phyloP scores from a whole-genome alignment of 2,113 vertebrate species.

The Amphiprion percula region DNA sequence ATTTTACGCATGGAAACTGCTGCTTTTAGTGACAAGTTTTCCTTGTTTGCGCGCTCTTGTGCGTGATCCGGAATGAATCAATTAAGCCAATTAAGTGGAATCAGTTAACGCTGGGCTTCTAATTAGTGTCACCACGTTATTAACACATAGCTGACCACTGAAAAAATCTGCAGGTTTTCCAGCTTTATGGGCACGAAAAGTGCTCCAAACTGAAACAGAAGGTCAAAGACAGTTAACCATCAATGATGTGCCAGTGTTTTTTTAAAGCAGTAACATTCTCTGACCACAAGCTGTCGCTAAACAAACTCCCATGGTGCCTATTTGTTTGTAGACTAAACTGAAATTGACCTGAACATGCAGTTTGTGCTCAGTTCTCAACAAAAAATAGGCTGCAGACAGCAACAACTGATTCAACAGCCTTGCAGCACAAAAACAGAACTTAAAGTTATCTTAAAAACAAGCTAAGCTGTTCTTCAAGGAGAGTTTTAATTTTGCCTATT shows the following conservation, averaged over 20 bases:
- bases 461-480: background rate
- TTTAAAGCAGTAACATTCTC: conserved; percentile 20
- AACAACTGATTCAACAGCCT: conserved; percentile 6
- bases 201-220: background rate
- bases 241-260: background rate
- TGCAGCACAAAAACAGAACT: no score
- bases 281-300: conserved; percentile 58
- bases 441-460: background rate
- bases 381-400: conserved; percentile 1
- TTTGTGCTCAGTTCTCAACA: conserved; percentile 6
- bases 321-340: conserved; percentile 62
- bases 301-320: conserved; percentile 23
- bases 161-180: background rate
- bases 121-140: background rate
- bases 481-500: background rate
- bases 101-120: conserved; percentile 13
- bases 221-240: background rate
- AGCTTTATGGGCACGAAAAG: no score
- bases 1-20: background rate
- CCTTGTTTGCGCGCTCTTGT: background rate
- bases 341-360: conserved; percentile 57
- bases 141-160: background rate
- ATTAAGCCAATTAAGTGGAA: conserved; percentile 53
- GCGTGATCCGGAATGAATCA: conserved; percentile 33
- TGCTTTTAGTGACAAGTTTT: no score